A percentile compares a stretch with the other conserved stretches of the same genome.
phyloP scores from a whole-genome alignment of 2,113 vertebrate genomes.

The Mobula birostris region DNA sequence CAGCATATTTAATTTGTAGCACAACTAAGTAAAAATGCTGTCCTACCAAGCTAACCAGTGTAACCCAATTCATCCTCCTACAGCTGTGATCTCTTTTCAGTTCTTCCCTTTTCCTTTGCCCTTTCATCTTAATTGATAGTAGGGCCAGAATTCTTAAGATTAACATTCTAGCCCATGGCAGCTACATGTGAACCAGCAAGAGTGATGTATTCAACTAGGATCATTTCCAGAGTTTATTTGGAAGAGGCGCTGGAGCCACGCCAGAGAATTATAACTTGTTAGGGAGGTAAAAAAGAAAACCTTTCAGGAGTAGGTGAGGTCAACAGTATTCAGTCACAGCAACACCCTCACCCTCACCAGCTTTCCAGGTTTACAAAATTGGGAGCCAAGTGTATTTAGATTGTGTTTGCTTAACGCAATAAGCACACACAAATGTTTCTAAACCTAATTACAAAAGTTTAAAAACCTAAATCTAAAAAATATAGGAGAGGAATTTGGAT shows the following conservation, averaged over 20 bases:
- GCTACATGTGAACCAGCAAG: neutral
- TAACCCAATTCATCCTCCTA: too few species aligned
- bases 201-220: neutral
- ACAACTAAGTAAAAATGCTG: too few species aligned
- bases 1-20: neutral
- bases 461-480: neutral
- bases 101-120: neutral
- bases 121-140: neutral
- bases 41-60: too few species aligned
- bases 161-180: neutral
- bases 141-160: neutral
- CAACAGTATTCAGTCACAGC: neutral
- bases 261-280: neutral
- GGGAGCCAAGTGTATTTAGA: neutral
- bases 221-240: neutral
- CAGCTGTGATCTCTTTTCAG: neutral
- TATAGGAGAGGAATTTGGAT: neutral
- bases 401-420: neutral
- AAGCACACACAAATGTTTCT: neutral
- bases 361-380: neutral
- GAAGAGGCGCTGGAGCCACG: neutral
- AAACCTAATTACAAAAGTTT: neutral
- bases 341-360: neutral
- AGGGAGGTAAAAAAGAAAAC: neutral
- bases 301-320: neutral